These are phyloP conservation scores for Polydrusus tereticollis DNA, from an alignment of 2,888 invertebrate species.

Conservation along the genomic window DNA sequence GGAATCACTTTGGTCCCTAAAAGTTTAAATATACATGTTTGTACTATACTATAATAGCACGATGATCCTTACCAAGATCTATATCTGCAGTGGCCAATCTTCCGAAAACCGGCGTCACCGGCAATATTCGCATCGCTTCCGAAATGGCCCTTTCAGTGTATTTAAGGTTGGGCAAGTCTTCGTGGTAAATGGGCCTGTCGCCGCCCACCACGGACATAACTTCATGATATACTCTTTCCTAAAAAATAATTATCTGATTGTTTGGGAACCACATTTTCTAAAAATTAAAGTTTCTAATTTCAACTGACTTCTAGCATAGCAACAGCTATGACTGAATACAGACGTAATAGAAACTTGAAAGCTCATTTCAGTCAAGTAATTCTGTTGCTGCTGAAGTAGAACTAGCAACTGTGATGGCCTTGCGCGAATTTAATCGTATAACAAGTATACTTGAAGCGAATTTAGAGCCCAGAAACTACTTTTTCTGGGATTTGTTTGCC, in stretches of 20 bases:
- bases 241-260: slow-evolving; percentile 17
- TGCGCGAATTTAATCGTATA: no score
- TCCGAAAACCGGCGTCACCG: slow-evolving; percentile 43
- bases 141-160: slow-evolving; percentile 48
- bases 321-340: no score
- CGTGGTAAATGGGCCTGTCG: slow-evolving; percentile 41
- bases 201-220: slow-evolving; percentile 38
- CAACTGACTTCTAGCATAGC: no score
- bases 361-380: no score
- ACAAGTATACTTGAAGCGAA: no score
- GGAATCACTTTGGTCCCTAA: slow-evolving; percentile 47
- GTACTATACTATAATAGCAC: no score
- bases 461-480: no score
- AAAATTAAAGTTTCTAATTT: no score
- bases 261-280: neutral
- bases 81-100: slow-evolving; percentile 37
- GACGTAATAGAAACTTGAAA: no score
- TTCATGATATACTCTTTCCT: slow-evolving; percentile 50
- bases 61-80: slow-evolving; percentile 47
- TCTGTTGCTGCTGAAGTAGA: no score
- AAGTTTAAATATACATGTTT: neutral
- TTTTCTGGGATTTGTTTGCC: no score
- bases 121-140: slow-evolving; percentile 49
- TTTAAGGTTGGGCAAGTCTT: slow-evolving; percentile 46
- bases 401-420: no score